Percentiles rank a stretch among this genome's conserved stretches.
phyloP scores from a whole-genome alignment of 2,888 invertebrate genomes.

The Venusia cambrica region DNA sequence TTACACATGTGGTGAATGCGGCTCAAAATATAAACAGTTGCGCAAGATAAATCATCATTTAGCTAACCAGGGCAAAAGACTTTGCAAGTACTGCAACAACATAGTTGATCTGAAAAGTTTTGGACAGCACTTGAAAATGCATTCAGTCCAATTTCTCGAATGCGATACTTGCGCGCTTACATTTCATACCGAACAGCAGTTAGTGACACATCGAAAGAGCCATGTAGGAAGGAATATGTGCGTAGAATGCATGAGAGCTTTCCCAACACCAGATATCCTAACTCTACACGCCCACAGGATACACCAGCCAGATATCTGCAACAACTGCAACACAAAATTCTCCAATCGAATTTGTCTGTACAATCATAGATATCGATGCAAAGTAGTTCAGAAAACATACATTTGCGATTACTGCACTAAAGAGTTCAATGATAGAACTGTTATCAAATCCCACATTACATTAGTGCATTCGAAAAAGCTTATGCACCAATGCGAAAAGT shows the following conservation, averaged over 20 bases:
- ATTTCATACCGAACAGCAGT: constrained; percentile 30
- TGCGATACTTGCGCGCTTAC: constrained; percentile 39
- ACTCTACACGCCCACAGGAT: constrained; percentile 34
- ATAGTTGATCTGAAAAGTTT: constrained; percentile 33
- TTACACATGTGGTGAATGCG: constrained; percentile 42
- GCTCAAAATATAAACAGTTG: constrained; percentile 26
- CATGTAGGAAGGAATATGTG: constrained; percentile 34
- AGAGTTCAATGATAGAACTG: constrained; percentile 34
- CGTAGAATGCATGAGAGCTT: constrained; percentile 40
- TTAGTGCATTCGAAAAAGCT: constrained; percentile 33
- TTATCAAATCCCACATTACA: constrained; percentile 40
- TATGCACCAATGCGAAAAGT: constrained; percentile 43
- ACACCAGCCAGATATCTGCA: constrained; percentile 38
- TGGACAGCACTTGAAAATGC: constrained; percentile 32
- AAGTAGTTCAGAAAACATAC: constrained; percentile 20
- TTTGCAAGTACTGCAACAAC: constrained; percentile 39
- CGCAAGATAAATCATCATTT: constrained; percentile 42
- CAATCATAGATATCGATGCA: constrained; percentile 34
- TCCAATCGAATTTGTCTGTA: constrained; percentile 41
- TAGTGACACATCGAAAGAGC: constrained; percentile 28
- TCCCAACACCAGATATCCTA: constrained; percentile 29
- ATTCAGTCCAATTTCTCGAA: constrained; percentile 27
- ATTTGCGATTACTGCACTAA: constrained; percentile 51
- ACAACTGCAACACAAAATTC: constrained; percentile 39
- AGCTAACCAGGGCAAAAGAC: constrained; percentile 33